phyloP scores from a whole-genome alignment of 2,113 vertebrate genomes.

The Heteronetta atricapilla region DNA sequence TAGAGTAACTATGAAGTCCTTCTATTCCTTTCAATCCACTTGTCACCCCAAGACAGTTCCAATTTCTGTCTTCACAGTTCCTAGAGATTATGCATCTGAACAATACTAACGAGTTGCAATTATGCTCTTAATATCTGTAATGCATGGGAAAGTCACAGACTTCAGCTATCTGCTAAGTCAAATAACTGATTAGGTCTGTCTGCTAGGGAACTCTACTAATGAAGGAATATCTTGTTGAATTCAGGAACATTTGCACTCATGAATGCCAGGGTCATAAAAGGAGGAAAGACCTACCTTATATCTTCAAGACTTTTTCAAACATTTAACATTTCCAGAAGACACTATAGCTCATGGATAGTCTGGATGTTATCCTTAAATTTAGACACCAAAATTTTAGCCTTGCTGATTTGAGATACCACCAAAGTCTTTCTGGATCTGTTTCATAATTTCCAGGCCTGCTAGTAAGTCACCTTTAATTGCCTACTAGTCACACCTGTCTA shows the following conservation, averaged over 20 bases:
- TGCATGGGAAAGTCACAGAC: not conserved
- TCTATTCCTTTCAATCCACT: not conserved
- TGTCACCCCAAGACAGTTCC: not conserved
- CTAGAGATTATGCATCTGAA: not conserved
- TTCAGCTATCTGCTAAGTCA: not conserved
- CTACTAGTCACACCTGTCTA: not conserved
- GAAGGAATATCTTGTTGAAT: not conserved
- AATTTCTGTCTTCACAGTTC: not conserved
- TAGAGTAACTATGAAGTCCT: not conserved
- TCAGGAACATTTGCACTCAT: not conserved
- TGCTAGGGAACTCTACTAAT: not conserved
- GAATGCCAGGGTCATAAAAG: not conserved
- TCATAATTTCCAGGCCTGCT: not conserved
- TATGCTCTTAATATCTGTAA: not conserved
- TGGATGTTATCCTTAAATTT: not conserved
- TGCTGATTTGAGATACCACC: not conserved
- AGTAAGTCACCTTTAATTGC: not conserved
- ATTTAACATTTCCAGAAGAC: not conserved
- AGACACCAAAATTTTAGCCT: not conserved
- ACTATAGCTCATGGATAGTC: not conserved
- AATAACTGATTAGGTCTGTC: not conserved
- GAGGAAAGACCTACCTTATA: not conserved
- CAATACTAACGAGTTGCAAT: not conserved
- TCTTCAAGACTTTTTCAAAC: not conserved
- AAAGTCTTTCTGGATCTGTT: not conserved